Conservation (phyloP, 2,888 invertebrate genomes). For the Dryobota labecula region DNA sequence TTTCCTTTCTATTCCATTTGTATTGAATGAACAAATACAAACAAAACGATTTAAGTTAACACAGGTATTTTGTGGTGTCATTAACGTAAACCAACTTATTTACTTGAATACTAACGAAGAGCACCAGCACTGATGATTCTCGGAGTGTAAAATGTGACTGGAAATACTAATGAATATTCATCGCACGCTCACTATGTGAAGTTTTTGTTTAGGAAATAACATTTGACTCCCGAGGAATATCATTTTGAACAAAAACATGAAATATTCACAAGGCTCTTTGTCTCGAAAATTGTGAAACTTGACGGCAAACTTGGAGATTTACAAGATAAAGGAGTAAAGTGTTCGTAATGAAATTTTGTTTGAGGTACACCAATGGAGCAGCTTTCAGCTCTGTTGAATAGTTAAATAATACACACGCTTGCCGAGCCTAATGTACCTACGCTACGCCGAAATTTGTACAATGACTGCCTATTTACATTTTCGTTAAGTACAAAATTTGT, state of each 20-base stretch:
- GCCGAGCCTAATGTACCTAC: slow-evolving; percentile 33
- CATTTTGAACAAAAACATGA: slow-evolving; percentile 80
- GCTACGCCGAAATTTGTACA: slow-evolving; percentile 46
- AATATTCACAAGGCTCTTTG: slow-evolving; percentile 86
- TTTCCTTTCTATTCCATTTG: slow-evolving; percentile 37
- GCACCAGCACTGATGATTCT: slow-evolving; percentile 60
- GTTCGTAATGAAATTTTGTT: slow-evolving; percentile 74
- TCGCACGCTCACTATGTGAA: slow-evolving; percentile 64
- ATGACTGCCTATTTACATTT: slow-evolving; percentile 44
- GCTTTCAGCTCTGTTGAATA: slow-evolving; percentile 55
- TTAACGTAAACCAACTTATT: slow-evolving; percentile 36
- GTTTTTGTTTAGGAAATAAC: slow-evolving; percentile 80
- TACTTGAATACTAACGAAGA: slow-evolving; percentile 39
- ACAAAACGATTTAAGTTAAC: slow-evolving; percentile 24
- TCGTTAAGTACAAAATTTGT: slow-evolving; percentile 40
- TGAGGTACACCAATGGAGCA: slow-evolving; percentile 57
- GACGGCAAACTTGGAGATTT: slow-evolving; percentile 81
- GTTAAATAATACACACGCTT: slow-evolving; percentile 52
- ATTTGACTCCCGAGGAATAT: slow-evolving; percentile 77
- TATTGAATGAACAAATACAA: slow-evolving; percentile 33
- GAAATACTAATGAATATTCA: slow-evolving; percentile 80
- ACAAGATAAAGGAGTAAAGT: slow-evolving; percentile 82
- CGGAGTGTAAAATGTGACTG: slow-evolving; percentile 59
- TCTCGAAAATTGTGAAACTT: slow-evolving; percentile 81
- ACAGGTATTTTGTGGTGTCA: slow-evolving; percentile 32